phyloP scores from a whole-genome alignment of 2,113 vertebrate species.

The Dipodomys merriami region DNA sequence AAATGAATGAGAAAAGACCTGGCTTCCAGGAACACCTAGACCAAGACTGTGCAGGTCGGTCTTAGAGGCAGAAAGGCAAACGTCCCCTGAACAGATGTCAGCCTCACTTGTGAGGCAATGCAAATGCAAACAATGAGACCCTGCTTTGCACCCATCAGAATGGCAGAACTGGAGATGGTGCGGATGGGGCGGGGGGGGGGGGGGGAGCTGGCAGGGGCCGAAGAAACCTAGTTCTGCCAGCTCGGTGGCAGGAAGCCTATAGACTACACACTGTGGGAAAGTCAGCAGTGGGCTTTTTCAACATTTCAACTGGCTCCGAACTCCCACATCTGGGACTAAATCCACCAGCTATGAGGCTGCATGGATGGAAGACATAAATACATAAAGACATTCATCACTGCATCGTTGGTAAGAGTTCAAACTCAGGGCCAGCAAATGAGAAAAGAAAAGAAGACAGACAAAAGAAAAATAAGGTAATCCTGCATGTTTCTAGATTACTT shows the following conservation, averaged over 20 bases:
- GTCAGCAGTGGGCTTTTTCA: slow-evolving; percentile 62
- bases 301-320: slow-evolving; percentile 58
- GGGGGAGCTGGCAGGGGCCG: neutral
- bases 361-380: slow-evolving; percentile 38
- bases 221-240: slow-evolving; percentile 15
- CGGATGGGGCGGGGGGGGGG: neutral
- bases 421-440: neutral
- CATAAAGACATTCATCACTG: slow-evolving; percentile 18
- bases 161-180: slow-evolving; percentile 68
- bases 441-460: too few species aligned
- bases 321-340: slow-evolving; percentile 57
- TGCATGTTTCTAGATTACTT: neutral
- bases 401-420: slow-evolving; percentile 6
- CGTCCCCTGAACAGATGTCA: slow-evolving; percentile 58
- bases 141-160: slow-evolving; percentile 73
- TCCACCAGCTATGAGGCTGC: slow-evolving; percentile 60
- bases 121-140: slow-evolving; percentile 67
- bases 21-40: neutral
- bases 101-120: slow-evolving; percentile 68
- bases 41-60: neutral
- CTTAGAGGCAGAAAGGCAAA: slow-evolving; percentile 68
- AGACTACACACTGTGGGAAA: slow-evolving; percentile 38
- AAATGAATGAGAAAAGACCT: slow-evolving; percentile 56
- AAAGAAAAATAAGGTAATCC: too few species aligned
- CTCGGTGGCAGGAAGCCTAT: neutral